Evolutionary conservation across 2,888 invertebrate genomes (phyloP).

Genomic region (Hirtodrosophila histrioides): DNA sequence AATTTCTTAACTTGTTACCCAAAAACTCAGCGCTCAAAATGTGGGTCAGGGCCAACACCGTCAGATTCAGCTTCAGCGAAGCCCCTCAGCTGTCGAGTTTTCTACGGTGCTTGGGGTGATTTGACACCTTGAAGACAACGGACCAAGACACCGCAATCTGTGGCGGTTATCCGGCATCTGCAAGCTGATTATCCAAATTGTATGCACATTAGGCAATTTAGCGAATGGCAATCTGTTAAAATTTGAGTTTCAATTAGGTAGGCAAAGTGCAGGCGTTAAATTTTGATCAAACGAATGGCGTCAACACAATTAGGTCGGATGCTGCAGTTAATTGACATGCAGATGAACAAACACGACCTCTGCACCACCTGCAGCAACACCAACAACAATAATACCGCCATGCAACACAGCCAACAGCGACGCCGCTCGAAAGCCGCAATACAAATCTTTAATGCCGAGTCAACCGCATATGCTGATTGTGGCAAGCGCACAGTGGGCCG

Average conservation of each 20-base stretch:
- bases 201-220: constrained; percentile 18
- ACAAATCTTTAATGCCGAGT: constrained; percentile 76
- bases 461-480: constrained; percentile 62
- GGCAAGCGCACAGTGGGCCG: constrained; percentile 44
- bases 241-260: constrained; percentile 66
- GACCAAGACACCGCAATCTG: constrained; percentile 2
- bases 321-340: constrained; percentile 68
- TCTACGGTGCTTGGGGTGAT: constrained; percentile 1
- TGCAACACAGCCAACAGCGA: constrained; percentile 38
- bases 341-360: constrained; percentile 53
- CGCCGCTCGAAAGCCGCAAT: constrained; percentile 59
- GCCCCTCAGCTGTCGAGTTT: constrained; percentile 4
- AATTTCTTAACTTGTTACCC: constrained; percentile 59
- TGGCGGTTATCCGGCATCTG: constrained; percentile 7
- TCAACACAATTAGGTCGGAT: constrained; percentile 69
- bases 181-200: constrained; percentile 38
- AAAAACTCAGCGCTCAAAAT: constrained; percentile 30
- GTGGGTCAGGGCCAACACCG: constrained; percentile 65
- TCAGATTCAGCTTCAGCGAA: constrained; percentile 9
- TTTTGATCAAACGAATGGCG: constrained; percentile 67
- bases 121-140: constrained; percentile 44
- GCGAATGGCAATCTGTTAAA: constrained; percentile 41
- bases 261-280: constrained; percentile 60
- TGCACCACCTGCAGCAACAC: constrained; percentile 29
- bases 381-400: constrained; percentile 18